These are phyloP conservation scores for Zaprionus lineosus DNA, from an alignment of 2,888 invertebrate genomes.

Conservation along the genomic window DNA sequence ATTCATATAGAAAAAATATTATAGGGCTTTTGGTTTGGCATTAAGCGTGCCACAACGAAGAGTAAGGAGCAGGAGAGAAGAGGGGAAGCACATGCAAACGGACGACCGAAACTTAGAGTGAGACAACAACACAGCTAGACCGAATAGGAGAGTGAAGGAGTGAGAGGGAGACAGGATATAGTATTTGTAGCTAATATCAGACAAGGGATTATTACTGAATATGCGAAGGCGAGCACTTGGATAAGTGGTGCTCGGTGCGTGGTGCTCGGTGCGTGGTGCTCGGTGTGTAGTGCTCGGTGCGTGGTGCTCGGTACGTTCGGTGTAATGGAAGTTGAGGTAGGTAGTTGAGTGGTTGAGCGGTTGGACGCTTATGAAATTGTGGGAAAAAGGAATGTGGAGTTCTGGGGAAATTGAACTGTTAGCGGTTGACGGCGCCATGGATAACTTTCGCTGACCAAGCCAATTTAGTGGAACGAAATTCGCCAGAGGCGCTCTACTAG, in stretches of 20 bases:
- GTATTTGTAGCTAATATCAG: conserved; percentile 43
- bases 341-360: neutral
- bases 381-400: too few species aligned
- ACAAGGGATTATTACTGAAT: conserved; percentile 52
- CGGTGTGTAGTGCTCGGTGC: conserved; percentile 1
- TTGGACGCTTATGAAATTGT: too few species aligned
- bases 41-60: conserved; percentile 29
- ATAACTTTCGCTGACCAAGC: conserved; percentile 34
- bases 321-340: neutral
- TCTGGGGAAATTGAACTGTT: too few species aligned
- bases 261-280: conserved; percentile 16
- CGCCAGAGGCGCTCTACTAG: neutral
- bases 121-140: too few species aligned
- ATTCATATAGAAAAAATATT: conserved; percentile 40
- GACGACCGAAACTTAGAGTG: too few species aligned
- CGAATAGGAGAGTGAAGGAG: neutral
- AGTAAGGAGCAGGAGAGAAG: neutral
- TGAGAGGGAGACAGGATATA: neutral
- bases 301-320: conserved; percentile 1
- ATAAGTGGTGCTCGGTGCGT: conserved; percentile 30
- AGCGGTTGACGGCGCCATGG: too few species aligned
- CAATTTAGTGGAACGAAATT: conserved; percentile 28
- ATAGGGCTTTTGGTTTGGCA: conserved; percentile 28
- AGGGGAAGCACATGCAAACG: neutral
- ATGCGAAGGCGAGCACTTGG: conserved; percentile 23